Evolutionary conservation across 2,888 invertebrate genomes (phyloP).

Genomic region (Brenthis hecate): DNA sequence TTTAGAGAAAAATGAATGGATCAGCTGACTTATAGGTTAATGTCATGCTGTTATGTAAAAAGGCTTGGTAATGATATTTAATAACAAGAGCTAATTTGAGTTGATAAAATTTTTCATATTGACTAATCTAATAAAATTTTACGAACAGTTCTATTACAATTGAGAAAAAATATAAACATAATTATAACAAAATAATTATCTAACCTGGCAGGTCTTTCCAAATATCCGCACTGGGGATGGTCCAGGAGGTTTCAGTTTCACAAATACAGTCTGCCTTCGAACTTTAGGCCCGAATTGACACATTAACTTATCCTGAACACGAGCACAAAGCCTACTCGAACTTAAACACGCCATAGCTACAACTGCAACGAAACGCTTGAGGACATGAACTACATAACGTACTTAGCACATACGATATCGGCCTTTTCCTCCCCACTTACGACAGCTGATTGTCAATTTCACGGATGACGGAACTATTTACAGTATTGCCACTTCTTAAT

Average conservation of each 20-base stretch:
- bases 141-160: background rate
- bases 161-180: conserved; percentile 10
- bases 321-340: conserved; percentile 91
- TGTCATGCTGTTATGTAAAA: conserved; percentile 66
- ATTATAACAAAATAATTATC: conserved; percentile 42
- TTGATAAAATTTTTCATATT: conserved; percentile 33
- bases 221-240: conserved; percentile 81
- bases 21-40: conserved; percentile 62
- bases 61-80: conserved; percentile 36
- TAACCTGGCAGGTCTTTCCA: conserved; percentile 80
- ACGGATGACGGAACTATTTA: conserved; percentile 46
- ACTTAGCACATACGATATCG: conserved; percentile 65
- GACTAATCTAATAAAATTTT: background rate
- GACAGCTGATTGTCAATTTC: conserved; percentile 80
- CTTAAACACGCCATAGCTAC: conserved; percentile 92
- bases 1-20: conserved; percentile 34
- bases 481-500: too few relatives aligned
- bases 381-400: conserved; percentile 79
- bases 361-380: conserved; percentile 86
- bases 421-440: conserved; percentile 78
- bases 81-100: conserved; percentile 28
- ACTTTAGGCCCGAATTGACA: conserved; percentile 89
- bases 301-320: conserved; percentile 89
- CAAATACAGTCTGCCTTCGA: conserved; percentile 86
- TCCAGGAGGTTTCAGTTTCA: conserved; percentile 86